Evolutionary conservation across 2,113 vertebrate genomes (phyloP), one percentile per base, ranked within the genome.

Genomic region (Athene noctua): DNA sequence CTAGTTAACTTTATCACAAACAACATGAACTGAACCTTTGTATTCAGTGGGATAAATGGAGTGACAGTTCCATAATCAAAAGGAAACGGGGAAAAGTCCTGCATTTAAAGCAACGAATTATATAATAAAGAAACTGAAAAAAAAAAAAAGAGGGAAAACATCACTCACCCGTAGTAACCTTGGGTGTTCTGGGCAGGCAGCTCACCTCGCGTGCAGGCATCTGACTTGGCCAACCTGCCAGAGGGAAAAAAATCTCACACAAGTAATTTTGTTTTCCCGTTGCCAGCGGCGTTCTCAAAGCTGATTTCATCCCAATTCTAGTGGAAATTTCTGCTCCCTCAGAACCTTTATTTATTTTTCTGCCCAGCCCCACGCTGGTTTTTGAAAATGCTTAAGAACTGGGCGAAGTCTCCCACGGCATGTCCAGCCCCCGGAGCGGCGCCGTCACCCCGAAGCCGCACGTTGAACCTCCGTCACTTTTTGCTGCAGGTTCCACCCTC

Each of bases 401-500:
- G 49, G 40, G 18, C 17, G 18, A 40, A 38, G 32, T 29, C 62
- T 46, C 2, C 51, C 15, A 5, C 38, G 32, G 6, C 38, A 40
- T 6, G 27, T 34, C 38, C 46, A 27, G 4, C 70, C 46, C 25
- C 14, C 52, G 25, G 51, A 63, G 57, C 7, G 26, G 34, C 46
- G 84, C 73, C 38, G 47, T 67, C 51, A 32, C 68, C 89, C 70
- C 46, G 40, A 79, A 79, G 77, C 38, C 4, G 16, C 58, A 55
- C 30, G 61, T 36, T 92, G 70, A 89, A 79, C 80, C 46, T 63
- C 83, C 85, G 88, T 78, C 42, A 80, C 52, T 88, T 47, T n/a
- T 75, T 88, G 81, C 42, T 75, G 47, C 82, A 95, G 67, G 66
- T 92, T 95, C 59, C 70, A 82, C 80, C 87, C 92, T 82, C 71